Base-by-base conservation (phyloP, 2,888 invertebrate species). In the Entomobrya multifasciata region DNA sequence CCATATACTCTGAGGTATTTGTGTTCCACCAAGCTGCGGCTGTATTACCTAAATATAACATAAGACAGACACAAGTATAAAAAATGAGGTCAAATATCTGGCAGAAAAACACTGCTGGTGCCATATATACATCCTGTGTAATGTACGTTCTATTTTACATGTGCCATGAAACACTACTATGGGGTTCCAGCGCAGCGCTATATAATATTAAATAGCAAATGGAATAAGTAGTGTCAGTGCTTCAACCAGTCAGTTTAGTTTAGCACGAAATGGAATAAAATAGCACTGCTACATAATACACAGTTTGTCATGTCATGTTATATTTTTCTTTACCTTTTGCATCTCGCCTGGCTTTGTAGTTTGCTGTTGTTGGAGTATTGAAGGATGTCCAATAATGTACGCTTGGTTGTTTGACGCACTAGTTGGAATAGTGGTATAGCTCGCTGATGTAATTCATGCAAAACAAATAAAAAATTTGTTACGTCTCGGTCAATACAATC, bases 371-470 rank as follows among this genome's bases (percentile, higher is more conserved):
- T 94, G 94, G 0, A 95, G 95, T 90, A 95, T 94, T 92, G 94
- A 95, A 2, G 95, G 94, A 92, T 95, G 96, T 47, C 92, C 92
- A 87, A 93, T 92, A 17, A 92, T 92, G 89, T 92, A 91, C 20
- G 92, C 92, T 87, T 92, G 87, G 87, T 92, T 92, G 62, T 92
- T 91, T 52, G 91, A 87, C 27, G 90, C 91, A 89, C 91, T 96
- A 49, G 96, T 95, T 25, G 96, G 96, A 87, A 96, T 95, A 20
- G 95, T 95, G 78, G 95, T 95, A 80, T 97, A 97, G 1, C 96
- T 88, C 20, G 90, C 96, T 3, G 96, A 95, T 93, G 94, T 79
- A 79, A 96, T 57, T 70, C 74, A 81, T 20, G 41, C 44, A 77
- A 65, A 81, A 81, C 30, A 77, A 47, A 77, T 57, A 57, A 57